Evolutionary conservation across 2,797 vertebrate genomes (phyloP), one percentile per base, ranked within the genome.

Genomic region (Schizothorax lantsangensis): DNA sequence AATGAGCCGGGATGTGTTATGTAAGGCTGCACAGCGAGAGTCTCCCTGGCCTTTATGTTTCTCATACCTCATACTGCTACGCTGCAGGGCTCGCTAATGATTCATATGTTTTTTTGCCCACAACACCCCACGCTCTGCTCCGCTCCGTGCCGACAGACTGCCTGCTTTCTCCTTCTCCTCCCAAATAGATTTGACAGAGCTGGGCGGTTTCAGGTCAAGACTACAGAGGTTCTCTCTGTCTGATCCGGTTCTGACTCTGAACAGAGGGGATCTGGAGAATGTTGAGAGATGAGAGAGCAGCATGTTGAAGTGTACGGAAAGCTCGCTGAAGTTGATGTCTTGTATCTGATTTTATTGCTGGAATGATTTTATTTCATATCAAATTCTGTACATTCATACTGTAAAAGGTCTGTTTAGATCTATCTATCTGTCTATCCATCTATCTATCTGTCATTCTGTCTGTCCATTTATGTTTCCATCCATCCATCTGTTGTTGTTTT

Each of bases 101-200:
- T 93, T 94, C 91, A 93, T 91, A 94, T 93, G 93, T 68, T 81
- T 88, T 92, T 93, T 92, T 93, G 86, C 74, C 49, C 91, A 89
- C 36, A 72, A 73, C 79, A 54, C 69, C 71, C 69, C 79, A 75
- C 54, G 54, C 52, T 72, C 69, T 6, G 0, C 15, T 5, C 59
- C 30, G 40, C 52, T 71, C 68, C 10, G 0, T 6, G 8, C 59
- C 6, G 45, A 68, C 83, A 79, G 74, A 85, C 84, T 85, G 83
- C 45, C 19, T 54, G 62, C 75, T 40, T 69, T 87, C 81, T 87
- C 72, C 33, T 54, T 86, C 79, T 75, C 52, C 33, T 49, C 80
- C 57, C 79, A 64, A 73, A 73, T 43, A 81, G 43, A 57, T 79
- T 49, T 85, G 64, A 85, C 62, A 54, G 74, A 57, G 36, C 74